phyloP scores from a whole-genome alignment of 2,797 vertebrate species.

The Typhlichthys subterraneus region DNA sequence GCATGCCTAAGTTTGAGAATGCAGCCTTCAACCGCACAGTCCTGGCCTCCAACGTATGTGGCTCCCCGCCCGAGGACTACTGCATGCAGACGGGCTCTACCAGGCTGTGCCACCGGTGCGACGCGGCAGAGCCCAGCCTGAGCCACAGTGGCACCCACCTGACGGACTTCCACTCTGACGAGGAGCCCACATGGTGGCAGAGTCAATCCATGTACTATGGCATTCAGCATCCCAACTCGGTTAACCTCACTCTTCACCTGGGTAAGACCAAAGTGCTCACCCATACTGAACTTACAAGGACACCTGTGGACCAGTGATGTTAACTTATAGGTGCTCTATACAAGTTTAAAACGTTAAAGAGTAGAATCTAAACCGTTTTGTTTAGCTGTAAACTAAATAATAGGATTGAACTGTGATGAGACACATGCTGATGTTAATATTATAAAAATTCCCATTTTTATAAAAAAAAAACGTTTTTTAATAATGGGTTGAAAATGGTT shows the following conservation, averaged over 20 bases:
- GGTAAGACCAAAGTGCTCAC: constrained; percentile 76
- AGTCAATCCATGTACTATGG: constrained; percentile 94
- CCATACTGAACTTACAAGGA: background rate
- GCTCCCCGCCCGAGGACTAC: constrained; percentile 86
- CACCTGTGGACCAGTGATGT: background rate
- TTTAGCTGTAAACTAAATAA: no score
- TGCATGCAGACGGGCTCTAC: constrained; percentile 88
- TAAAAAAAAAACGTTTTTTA: no score
- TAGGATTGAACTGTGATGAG: no score
- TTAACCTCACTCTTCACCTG: constrained; percentile 88
- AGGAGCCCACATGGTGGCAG: constrained; percentile 95
- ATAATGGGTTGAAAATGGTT: no score
- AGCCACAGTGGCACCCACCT: constrained; percentile 85
- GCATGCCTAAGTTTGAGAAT: constrained; percentile 91
- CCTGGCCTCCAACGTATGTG: constrained; percentile 83
- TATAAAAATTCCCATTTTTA: no score
- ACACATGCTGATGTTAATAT: no score
- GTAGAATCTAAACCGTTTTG: no score
- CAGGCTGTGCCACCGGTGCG: constrained; percentile 82
- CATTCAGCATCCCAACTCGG: constrained; percentile 87
- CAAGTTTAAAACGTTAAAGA: no score
- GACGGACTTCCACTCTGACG: constrained; percentile 90
- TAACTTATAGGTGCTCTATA: no score
- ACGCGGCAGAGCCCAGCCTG: constrained; percentile 64
- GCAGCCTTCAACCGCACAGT: constrained; percentile 82